Percentiles rank a stretch among this genome's conserved stretches.
Evolutionary conservation across 2,888 invertebrate species (phyloP).

Genomic region (Drosophila suboccidentalis): DNA sequence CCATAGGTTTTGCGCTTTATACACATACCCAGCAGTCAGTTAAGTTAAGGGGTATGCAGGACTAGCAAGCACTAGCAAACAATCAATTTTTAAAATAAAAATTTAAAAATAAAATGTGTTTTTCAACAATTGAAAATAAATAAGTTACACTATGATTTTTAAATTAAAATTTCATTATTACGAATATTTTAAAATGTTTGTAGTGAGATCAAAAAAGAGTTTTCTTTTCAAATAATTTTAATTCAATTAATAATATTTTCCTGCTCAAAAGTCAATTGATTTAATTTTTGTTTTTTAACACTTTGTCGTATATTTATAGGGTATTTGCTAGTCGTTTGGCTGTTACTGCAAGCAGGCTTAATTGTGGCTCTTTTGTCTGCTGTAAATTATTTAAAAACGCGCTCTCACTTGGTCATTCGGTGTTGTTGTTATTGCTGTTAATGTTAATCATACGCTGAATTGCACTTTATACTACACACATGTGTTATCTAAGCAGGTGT

Average conservation of each 20-base stretch:
- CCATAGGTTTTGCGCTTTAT: constrained; percentile 55
- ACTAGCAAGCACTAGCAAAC: background rate
- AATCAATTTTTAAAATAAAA: no score
- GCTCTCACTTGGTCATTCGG: constrained; percentile 57
- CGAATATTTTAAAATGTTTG: no score
- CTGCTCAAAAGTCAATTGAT: no score
- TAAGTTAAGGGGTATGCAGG: background rate
- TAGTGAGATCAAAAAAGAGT: no score
- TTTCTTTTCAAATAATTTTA: no score
- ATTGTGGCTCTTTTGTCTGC: constrained; percentile 54
- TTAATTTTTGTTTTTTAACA: background rate
- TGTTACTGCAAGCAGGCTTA: constrained; percentile 13
- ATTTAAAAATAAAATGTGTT: no score
- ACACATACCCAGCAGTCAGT: background rate
- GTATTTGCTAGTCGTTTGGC: constrained; percentile 7
- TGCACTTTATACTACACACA: constrained; percentile 66
- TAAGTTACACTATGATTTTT: no score
- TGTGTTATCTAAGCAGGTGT: constrained; percentile 68
- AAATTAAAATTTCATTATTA: no score
- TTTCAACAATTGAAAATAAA: no score
- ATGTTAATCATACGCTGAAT: constrained; percentile 79
- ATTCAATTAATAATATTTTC: no score
- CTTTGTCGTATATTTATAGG: constrained; percentile 15
- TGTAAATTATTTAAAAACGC: constrained; percentile 70
- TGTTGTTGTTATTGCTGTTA: constrained; percentile 40